Base-by-base conservation (phyloP, 1,140 invertebrate genomes). In the Steinernema feltiae region DNA sequence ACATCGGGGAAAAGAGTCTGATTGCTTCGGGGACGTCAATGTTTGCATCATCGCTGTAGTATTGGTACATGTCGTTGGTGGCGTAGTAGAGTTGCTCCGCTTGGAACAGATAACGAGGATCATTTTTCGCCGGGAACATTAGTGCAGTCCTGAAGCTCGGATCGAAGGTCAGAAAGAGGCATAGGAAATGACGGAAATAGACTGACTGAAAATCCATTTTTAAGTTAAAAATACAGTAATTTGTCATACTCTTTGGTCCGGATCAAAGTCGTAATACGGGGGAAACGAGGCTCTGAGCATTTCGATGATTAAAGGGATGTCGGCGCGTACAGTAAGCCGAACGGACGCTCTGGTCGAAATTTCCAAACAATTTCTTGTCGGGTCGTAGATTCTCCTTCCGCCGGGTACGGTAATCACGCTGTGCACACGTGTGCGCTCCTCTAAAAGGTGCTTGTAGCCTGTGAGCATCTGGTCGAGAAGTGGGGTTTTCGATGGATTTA, bases 1-100 rank as follows among this genome's bases (percentile, higher is more conserved):
- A 63, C 53, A 63, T 63, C 24, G 53, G 53, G 15, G 53, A 63
- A 63, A 63, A 63, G 7, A 63, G 12, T 63, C 53, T 63, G 53
- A 63, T 21, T 3, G 53, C 53, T 21, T 63, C 53, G 3, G 7
- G 7, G 24, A 15, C 15, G 53, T 15, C 53, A 3, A 27, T 27
- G 24, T 15, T 12, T 7, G 7, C 7, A 27, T 15, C 15, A 3
- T 63, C 53, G 12, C 53, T 12, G 53, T 63, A 63, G 24, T n/a
- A 63, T 3, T 63, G 7, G 53, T 12, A 3, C 53, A 63, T 63
- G 53, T 63, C 53, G 15, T 63, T 27, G 12, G 3, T n/a, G 53
- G 2, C 12, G 15, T 15, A 63, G 24, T 63, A 63, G 24, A 63
- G 53, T 21, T 63, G 53, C 24, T 63, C 53, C 7, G 7, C 3